Evolutionary conservation across 2,113 vertebrate species (phyloP).

Genomic region (Coreoperca whiteheadi): DNA sequence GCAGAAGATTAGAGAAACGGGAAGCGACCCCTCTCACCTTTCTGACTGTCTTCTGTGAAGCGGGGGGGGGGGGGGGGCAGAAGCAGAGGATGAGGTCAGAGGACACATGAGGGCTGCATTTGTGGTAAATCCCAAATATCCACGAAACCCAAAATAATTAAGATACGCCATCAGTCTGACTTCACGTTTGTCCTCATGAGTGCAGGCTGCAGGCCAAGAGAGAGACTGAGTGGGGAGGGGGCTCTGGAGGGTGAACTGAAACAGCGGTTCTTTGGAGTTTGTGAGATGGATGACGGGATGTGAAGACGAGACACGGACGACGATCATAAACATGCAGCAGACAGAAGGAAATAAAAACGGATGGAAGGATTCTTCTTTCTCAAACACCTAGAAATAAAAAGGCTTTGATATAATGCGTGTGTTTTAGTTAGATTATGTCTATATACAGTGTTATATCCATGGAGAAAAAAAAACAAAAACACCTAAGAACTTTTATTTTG

Average conservation of each 20-base stretch:
- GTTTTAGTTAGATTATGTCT: too few species aligned
- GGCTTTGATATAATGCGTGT: too few species aligned
- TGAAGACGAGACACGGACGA: neutral
- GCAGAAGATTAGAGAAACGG: constrained; percentile 13
- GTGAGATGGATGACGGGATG: neutral
- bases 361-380: neutral
- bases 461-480: neutral
- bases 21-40: constrained; percentile 87
- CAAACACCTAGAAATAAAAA: neutral
- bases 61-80: constrained; percentile 52
- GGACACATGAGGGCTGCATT: constrained; percentile 15
- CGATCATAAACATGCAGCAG: neutral
- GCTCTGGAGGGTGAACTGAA: neutral
- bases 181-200: neutral
- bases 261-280: neutral
- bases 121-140: constrained; percentile 4
- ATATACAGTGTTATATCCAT: neutral
- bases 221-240: neutral
- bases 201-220: neutral
- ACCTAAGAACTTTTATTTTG: neutral
- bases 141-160: neutral
- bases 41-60: constrained; percentile 91
- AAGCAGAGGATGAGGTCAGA: constrained; percentile 46
- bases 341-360: neutral
- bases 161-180: neutral